Conservation (phyloP, 1,140 invertebrate genomes). For the Papilio aristodemus region DNA sequence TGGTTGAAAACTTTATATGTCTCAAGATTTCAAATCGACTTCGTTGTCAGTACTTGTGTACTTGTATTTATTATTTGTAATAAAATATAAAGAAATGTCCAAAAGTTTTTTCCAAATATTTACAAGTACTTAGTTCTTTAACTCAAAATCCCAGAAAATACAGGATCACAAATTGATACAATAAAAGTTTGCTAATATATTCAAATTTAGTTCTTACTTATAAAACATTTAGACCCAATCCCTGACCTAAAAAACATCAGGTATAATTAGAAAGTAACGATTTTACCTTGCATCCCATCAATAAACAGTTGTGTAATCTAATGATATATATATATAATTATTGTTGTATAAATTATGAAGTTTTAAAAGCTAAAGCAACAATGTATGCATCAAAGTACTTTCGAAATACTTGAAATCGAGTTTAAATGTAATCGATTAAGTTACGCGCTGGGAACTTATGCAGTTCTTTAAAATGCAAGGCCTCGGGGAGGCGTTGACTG, state of each 20-base stretch:
- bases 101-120: neutral
- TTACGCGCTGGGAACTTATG: constrained; percentile 4
- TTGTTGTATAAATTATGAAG: no score
- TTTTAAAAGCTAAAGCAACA: no score
- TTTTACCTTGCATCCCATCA: no score
- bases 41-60: neutral
- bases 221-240: no score
- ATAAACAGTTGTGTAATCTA: no score
- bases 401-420: neutral
- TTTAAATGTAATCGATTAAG: neutral
- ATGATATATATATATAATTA: no score
- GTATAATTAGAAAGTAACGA: no score
- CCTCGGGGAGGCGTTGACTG: constrained; percentile 10
- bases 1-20: constrained; percentile 28
- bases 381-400: neutral
- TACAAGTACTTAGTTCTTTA: neutral
- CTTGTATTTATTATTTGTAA: neutral
- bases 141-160: neutral
- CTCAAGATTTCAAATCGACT: constrained; percentile 22
- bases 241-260: no score
- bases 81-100: no score
- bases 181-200: no score
- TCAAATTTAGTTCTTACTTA: no score
- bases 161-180: no score
- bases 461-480: constrained; percentile 25